phyloP scores from a whole-genome alignment of 2,797 vertebrate genomes.

The Danio kyathit region DNA sequence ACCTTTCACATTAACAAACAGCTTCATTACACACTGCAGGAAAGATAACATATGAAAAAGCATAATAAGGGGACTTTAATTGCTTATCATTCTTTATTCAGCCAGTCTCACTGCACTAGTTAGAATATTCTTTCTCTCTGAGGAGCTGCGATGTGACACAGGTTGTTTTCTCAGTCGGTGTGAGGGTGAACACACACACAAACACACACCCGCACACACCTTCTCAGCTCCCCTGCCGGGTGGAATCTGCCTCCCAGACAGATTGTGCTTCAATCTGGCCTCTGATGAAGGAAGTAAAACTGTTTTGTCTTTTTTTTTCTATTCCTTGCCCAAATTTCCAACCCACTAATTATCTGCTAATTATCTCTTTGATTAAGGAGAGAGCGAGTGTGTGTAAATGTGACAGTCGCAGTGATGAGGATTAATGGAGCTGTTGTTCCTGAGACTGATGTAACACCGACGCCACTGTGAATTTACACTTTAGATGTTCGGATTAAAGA shows the following conservation, averaged over 20 bases:
- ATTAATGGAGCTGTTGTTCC: slow-evolving; percentile 64
- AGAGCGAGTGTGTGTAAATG: slow-evolving; percentile 37
- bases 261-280: slow-evolving; percentile 55
- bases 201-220: slow-evolving; percentile 15
- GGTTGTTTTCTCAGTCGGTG: slow-evolving; percentile 14
- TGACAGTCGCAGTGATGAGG: slow-evolving; percentile 66
- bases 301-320: slow-evolving; percentile 39
- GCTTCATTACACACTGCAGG: too few species aligned
- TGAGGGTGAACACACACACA: slow-evolving; percentile 4
- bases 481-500: background rate
- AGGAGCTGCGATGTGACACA: background rate
- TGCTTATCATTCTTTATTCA: background rate
- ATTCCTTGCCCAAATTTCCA: slow-evolving; percentile 64
- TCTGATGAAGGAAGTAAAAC: slow-evolving; percentile 55
- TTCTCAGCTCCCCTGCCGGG: slow-evolving; percentile 29
- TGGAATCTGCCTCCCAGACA: slow-evolving; percentile 31
- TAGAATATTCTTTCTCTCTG: background rate
- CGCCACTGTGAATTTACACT: background rate
- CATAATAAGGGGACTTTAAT: background rate
- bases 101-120: background rate
- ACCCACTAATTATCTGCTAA: slow-evolving; percentile 67
- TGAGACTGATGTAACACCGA: slow-evolving; percentile 9
- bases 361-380: slow-evolving; percentile 67
- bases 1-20: too few species aligned
- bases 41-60: too few species aligned